Percentiles rank a stretch among this genome's conserved stretches.
Conservation (phyloP, 2,113 vertebrate genomes). For the Cyprinodon tularosa region DNA sequence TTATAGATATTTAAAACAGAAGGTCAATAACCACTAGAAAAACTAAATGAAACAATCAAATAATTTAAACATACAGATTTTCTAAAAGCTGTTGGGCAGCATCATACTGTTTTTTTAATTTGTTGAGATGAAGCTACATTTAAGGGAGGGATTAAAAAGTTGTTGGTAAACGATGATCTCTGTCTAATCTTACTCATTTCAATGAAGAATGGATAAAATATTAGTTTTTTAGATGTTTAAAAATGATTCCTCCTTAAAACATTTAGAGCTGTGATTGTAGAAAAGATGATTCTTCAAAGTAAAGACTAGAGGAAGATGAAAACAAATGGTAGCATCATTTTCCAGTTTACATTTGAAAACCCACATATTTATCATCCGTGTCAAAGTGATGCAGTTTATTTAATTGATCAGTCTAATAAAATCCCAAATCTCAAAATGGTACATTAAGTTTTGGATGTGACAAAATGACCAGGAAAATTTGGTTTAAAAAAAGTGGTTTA, state of each 20-base stretch:
- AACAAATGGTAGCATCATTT: not conserved
- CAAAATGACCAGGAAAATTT: not conserved
- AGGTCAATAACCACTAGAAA: not conserved
- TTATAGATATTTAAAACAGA: not conserved
- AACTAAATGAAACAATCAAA: not conserved
- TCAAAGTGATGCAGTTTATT: not conserved
- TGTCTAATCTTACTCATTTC: not conserved
- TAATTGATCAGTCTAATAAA: not conserved
- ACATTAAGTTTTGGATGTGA: not conserved
- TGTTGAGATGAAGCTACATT: not conserved
- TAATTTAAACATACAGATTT: not conserved
- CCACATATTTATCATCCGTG: not conserved
- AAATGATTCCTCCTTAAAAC: not conserved
- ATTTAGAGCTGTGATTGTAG: not conserved
- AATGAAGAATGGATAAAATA: not conserved
- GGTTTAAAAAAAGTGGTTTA: not conserved
- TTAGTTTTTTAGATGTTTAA: not conserved
- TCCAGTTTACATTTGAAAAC: not conserved
- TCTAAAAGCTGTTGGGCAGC: not conserved
- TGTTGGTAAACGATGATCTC: not conserved
- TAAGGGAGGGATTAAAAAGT: not conserved
- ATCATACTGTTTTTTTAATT: not conserved
- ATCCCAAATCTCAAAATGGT: not conserved
- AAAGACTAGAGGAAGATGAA: not conserved
- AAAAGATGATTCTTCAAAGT: not conserved